These are phyloP conservation scores for Meghimatium bilineatum DNA, from an alignment of 2,888 invertebrate genomes.

Conservation along the genomic window DNA sequence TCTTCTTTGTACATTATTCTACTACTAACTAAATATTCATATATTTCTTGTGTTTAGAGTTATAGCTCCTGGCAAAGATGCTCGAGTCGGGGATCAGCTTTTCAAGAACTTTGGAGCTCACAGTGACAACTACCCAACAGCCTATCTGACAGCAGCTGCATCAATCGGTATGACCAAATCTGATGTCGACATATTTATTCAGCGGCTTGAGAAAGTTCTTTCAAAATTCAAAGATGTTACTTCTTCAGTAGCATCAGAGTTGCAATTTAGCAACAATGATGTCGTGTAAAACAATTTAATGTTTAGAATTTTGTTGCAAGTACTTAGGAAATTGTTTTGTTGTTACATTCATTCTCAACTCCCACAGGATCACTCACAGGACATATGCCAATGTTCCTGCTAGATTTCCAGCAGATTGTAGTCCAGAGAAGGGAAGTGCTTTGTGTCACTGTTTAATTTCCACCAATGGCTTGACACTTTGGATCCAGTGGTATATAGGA, in stretches of 20 bases:
- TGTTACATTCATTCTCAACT: too few species aligned
- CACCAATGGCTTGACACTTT: too few species aligned
- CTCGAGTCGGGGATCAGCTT: constrained; percentile 63
- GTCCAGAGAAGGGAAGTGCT: too few species aligned
- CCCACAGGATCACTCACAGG: too few species aligned
- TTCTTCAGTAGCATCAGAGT: background rate
- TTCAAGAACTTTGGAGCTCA: constrained; percentile 85
- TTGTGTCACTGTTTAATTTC: too few species aligned
- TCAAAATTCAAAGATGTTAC: constrained; percentile 65
- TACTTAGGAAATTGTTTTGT: too few species aligned
- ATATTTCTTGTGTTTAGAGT: constrained; percentile 73
- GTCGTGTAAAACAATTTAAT: background rate
- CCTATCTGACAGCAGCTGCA: constrained; percentile 87
- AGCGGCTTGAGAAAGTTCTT: constrained; percentile 82
- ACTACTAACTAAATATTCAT: background rate
- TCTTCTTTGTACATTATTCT: too few species aligned
- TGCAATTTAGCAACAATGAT: background rate
- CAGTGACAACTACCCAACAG: constrained; percentile 80
- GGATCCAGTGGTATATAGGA: too few species aligned
- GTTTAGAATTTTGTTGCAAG: background rate
- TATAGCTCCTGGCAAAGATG: constrained; percentile 68
- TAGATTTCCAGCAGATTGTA: too few species aligned
- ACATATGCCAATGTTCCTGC: too few species aligned
- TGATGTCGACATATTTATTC: constrained; percentile 85
- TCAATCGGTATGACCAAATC: constrained; percentile 83